Percentiles rank a stretch among this genome's conserved stretches.
Conservation (phyloP, 1,140 invertebrate species). For the Drosophila bocki region DNA sequence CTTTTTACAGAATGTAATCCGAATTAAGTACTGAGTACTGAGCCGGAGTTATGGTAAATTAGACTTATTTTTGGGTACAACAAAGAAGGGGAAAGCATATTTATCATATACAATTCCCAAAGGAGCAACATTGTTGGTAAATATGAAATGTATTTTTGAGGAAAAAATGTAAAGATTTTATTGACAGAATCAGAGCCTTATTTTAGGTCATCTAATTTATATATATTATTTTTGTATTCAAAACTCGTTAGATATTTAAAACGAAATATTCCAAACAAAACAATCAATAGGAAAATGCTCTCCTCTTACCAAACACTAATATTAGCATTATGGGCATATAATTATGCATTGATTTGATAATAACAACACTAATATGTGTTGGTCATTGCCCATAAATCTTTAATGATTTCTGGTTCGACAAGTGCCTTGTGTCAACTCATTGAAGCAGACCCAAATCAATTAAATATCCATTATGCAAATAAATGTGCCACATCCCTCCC, state of each 20-base stretch:
- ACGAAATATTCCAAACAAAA: neutral
- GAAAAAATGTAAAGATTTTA: neutral
- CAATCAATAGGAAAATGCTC: neutral
- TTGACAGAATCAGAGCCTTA: neutral
- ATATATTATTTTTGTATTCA: no score
- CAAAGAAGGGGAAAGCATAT: neutral
- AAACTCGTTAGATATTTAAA: no score
- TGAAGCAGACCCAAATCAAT: conserved; percentile 45
- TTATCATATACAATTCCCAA: conserved; percentile 12
- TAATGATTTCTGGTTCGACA: conserved; percentile 27
- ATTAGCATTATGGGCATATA: neutral
- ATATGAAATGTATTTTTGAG: neutral
- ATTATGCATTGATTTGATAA: conserved; percentile 14
- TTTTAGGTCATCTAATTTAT: neutral
- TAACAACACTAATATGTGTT: conserved; percentile 7
- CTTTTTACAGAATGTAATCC: conserved; percentile 45
- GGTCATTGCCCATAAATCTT: conserved; percentile 24
- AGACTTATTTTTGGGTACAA: conserved; percentile 21
- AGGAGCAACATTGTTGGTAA: neutral
- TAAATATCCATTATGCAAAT: conserved; percentile 47
- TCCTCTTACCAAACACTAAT: neutral
- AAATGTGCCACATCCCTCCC: conserved; percentile 22
- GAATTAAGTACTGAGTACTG: conserved; percentile 43
- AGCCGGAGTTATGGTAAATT: conserved; percentile 34
- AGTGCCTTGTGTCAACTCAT: conserved; percentile 27